Evolutionary conservation across 2,888 invertebrate species (phyloP).

Genomic region (Pterostichus niger): DNA sequence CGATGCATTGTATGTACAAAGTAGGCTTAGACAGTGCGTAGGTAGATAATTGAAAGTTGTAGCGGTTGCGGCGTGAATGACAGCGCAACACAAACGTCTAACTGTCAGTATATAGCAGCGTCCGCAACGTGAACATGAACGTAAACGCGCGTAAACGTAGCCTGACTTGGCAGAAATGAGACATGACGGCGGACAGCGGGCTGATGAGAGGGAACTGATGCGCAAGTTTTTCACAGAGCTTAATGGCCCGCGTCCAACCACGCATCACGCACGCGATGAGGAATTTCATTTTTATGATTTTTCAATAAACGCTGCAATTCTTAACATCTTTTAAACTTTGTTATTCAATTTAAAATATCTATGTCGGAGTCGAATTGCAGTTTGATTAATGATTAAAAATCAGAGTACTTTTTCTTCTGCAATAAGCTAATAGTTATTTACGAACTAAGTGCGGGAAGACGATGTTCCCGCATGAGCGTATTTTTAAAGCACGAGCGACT

Average conservation of each 20-base stretch:
- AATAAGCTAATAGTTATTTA: too few species aligned
- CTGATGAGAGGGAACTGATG: conserved; percentile 25
- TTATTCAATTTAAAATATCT: neutral
- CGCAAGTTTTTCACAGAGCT: neutral
- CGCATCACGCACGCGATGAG: conserved; percentile 22
- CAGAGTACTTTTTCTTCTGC: too few species aligned
- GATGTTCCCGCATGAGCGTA: too few species aligned
- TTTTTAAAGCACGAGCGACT: too few species aligned
- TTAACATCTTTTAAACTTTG: too few species aligned
- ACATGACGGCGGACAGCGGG: conserved; percentile 22
- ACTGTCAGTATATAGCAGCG: conserved; percentile 1
- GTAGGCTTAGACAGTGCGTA: neutral
- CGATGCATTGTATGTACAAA: neutral
- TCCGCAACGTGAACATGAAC: neutral
- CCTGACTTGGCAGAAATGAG: conserved; percentile 22
- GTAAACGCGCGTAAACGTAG: conserved; percentile 30
- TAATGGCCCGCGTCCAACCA: conserved; percentile 1
- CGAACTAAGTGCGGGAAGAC: too few species aligned
- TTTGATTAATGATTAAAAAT: too few species aligned
- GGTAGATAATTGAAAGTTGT: conserved; percentile 15
- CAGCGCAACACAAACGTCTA: neutral
- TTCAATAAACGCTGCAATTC: conserved; percentile 11
- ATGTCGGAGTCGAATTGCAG: too few species aligned
- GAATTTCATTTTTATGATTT: conserved; percentile 2
- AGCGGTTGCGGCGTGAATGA: neutral